phyloP scores from a whole-genome alignment of 2,113 vertebrate species.

The Myotis davidii region DNA sequence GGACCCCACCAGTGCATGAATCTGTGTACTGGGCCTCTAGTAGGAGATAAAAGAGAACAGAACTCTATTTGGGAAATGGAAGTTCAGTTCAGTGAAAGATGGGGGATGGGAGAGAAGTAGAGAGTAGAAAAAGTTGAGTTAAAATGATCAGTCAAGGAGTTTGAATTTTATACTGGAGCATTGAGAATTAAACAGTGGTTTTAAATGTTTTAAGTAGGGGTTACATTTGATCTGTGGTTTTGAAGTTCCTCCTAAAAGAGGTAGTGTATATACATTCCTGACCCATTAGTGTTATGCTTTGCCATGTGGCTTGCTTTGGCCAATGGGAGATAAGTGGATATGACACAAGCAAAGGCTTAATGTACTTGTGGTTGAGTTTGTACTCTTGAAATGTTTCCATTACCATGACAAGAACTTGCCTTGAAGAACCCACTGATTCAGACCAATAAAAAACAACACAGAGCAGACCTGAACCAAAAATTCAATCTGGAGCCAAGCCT shows the following conservation, averaged over 20 bases:
- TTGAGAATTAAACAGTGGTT: background rate
- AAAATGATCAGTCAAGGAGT: background rate
- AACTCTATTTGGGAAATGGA: background rate
- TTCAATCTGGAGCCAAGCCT: background rate
- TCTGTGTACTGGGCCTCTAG: too few species aligned
- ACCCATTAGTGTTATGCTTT: background rate
- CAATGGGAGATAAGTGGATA: background rate
- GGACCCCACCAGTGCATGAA: too few species aligned
- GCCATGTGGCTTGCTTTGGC: background rate
- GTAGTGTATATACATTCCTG: background rate
- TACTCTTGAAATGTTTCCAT: background rate
- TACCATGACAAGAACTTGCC: background rate
- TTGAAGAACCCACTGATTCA: background rate
- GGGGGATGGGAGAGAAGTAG: background rate
- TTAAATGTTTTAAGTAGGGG: background rate
- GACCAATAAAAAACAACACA: background rate
- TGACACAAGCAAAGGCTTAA: background rate
- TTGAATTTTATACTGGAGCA: background rate
- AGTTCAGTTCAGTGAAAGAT: background rate
- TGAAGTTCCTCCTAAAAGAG: constrained; percentile 9
- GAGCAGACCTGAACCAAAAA: background rate
- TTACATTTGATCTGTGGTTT: background rate
- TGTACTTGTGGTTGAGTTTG: background rate
- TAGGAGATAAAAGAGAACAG: background rate
- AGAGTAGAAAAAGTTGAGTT: background rate